Base-by-base conservation (phyloP, 2,888 invertebrate species). In the Archaeoteleia sp. region DNA sequence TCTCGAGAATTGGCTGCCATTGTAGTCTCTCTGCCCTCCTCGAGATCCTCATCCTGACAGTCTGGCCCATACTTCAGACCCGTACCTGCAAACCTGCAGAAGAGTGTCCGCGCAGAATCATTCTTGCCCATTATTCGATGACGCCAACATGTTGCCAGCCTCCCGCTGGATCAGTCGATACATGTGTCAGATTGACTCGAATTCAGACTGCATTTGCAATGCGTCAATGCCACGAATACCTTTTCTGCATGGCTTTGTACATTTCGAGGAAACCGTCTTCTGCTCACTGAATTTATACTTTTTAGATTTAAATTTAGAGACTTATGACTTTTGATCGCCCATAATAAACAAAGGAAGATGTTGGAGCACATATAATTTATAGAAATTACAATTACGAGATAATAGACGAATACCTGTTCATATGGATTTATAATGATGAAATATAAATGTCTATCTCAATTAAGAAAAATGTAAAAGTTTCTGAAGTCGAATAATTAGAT, bases 1-100 rank as follows among this genome's bases (percentile, higher is more conserved):
- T 67, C 70, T 55, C 51, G 48, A 63, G 67, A 72, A 67, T 69
- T 65, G 70, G 49, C 67, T 30, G 49, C 65, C 49, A 58, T 70
- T 67, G 57, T 70, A 40, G 45, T 55, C 15, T 39, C 49, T 25
- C 34, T 30, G 43, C 40, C 12, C 34, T 37, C 17, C 49, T 42
- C 40, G 49, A 53, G 13, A 25, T 20, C 20, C 48, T 5, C 13
- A 25, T 14, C 37, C 29, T 29, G 2, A 6, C 10, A 9, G 10
- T 8, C 30, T 10, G 10, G 14, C 20, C 60, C 51, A 39, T 37
- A 53, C 67, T 62, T 57, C 57, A 62, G 40, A 53, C 54, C 32
- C 40, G 54, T 68, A 62, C 67, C 67, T 51, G 57, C 48, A 30
- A 23, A 51, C 57, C 62, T 62, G 62, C 67, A 54, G 62, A 53